Evolutionary conservation across 2,888 invertebrate genomes (phyloP).

Genomic region (Prosopocoilus inquinatus): DNA sequence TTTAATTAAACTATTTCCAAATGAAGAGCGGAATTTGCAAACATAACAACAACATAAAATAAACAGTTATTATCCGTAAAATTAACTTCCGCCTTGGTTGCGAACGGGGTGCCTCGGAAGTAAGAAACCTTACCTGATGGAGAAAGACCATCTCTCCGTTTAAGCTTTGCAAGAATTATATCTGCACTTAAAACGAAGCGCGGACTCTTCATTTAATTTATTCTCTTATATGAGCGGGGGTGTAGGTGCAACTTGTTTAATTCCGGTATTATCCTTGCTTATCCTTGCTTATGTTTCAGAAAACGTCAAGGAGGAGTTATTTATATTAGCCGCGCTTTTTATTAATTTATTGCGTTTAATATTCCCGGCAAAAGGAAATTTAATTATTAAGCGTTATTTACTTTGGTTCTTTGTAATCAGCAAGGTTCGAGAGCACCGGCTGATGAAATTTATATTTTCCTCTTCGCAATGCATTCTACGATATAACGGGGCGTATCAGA

Average conservation of each 20-base stretch:
- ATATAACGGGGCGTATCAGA: no score
- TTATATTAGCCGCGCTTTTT: neutral
- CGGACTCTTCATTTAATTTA: slow-evolving; percentile 33
- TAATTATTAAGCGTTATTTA: no score
- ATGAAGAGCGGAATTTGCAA: slow-evolving; percentile 25
- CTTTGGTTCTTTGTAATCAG: no score
- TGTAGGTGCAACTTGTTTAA: slow-evolving; percentile 31
- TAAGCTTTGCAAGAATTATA: slow-evolving; percentile 33
- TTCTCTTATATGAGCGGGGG: slow-evolving; percentile 32
- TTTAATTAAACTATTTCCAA: slow-evolving; percentile 29
- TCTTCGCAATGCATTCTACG: no score
- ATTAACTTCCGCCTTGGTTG: slow-evolving; percentile 31
- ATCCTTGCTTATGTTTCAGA: slow-evolving; percentile 21
- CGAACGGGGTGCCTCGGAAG: slow-evolving; percentile 22
- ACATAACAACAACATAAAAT: slow-evolving; percentile 30
- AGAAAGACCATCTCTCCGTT: slow-evolving; percentile 24
- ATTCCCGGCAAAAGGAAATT: neutral
- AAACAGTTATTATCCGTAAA: slow-evolving; percentile 33
- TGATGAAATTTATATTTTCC: no score
- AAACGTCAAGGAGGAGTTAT: slow-evolving; percentile 15
- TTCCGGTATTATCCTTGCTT: slow-evolving; percentile 29
- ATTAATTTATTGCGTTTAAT: slow-evolving; percentile 8
- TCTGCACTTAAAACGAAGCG: slow-evolving; percentile 31
- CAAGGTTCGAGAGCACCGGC: no score
- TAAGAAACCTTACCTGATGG: slow-evolving; percentile 22